phyloP scores from a whole-genome alignment of 1,140 invertebrate genomes.

The Ladona fulva region DNA sequence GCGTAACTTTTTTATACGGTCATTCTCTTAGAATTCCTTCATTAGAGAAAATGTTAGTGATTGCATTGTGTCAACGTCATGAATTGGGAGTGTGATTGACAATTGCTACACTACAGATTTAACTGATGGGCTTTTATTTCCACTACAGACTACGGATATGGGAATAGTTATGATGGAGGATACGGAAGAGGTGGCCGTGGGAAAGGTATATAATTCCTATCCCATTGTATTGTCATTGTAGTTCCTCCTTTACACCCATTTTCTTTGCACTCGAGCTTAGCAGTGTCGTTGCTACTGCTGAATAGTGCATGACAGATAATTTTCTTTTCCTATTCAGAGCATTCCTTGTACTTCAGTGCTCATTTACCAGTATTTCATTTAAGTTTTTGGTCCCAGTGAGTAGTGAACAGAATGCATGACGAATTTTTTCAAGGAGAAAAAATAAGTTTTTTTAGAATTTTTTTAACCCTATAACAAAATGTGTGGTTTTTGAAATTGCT shows the following conservation, averaged over 20 bases:
- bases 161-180: conserved; percentile 69
- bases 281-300: not conserved
- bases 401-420: not conserved
- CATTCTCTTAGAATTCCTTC: conserved; percentile 15
- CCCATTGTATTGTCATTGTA: conserved; percentile 23
- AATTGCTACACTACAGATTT: conserved; percentile 5
- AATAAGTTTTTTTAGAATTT: conserved; percentile 19
- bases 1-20: conserved; percentile 34
- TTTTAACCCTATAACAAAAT: conserved; percentile 8
- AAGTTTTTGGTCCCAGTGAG: conserved; percentile 22
- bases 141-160: conserved; percentile 57
- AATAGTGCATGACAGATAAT: not conserved
- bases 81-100: conserved; percentile 36
- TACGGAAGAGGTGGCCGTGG: conserved; percentile 67
- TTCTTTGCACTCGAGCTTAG: conserved; percentile 10
- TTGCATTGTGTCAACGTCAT: conserved; percentile 27
- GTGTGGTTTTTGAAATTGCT: conserved; percentile 9
- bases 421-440: conserved; percentile 15
- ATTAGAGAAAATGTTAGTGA: conserved; percentile 18
- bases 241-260: not conserved
- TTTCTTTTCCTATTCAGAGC: not conserved
- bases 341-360: not conserved
- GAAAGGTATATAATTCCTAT: conserved; percentile 53
- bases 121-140: conserved; percentile 16
- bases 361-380: conserved; percentile 26